Percentiles rank a stretch among this genome's conserved stretches.
phyloP scores from a whole-genome alignment of 1,140 invertebrate species.

The Dolichoris vasculosae region DNA sequence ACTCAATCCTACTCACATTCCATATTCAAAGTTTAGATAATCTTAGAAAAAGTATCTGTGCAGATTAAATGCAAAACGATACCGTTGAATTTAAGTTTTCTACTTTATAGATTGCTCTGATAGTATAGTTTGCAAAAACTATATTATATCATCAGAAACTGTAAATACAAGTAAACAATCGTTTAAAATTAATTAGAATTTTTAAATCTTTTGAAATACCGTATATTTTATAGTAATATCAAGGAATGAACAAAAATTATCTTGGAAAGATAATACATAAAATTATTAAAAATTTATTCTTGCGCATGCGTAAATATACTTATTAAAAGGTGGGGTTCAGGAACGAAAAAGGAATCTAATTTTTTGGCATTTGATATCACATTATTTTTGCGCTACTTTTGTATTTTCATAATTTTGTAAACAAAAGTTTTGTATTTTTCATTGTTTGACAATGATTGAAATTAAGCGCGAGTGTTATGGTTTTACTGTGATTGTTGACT shows the following conservation, averaged over 20 bases:
- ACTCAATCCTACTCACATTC: not conserved
- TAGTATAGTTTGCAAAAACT: not conserved
- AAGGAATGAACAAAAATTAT: too few species aligned
- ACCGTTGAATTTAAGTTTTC: not conserved
- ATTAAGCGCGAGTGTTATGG: not conserved
- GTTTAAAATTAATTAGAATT: too few species aligned
- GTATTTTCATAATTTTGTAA: not conserved
- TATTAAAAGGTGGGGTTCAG: not conserved
- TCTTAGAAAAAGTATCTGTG: not conserved
- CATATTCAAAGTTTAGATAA: slow-evolving; percentile 29
- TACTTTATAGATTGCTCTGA: not conserved
- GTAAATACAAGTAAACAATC: too few species aligned
- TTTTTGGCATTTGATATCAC: not conserved
- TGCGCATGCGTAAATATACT: not conserved
- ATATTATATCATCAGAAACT: too few species aligned
- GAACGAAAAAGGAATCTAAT: not conserved
- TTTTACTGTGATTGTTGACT: not conserved
- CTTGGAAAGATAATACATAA: too few species aligned
- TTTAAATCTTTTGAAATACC: too few species aligned
- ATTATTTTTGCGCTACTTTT: not conserved
- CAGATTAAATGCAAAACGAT: not conserved
- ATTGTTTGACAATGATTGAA: not conserved
- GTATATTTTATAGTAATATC: too few species aligned
- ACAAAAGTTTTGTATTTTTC: not conserved
- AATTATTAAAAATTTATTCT: not conserved